Conservation (phyloP, 2,797 vertebrate genomes). For the Gambelia wislizenii region DNA sequence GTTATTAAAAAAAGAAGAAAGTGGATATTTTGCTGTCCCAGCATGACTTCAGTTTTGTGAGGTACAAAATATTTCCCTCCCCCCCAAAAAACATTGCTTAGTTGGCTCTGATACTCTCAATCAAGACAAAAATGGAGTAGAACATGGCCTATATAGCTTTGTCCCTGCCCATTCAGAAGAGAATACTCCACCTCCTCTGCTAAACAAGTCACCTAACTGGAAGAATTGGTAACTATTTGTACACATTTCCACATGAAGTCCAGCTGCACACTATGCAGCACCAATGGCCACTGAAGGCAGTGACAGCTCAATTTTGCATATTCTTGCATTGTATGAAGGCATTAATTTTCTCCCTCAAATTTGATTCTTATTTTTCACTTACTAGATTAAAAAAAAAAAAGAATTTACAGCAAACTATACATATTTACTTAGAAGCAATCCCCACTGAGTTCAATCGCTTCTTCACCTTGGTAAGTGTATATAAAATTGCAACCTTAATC, state of each 20-base stretch:
- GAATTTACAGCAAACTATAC: neutral
- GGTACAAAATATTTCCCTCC: no score
- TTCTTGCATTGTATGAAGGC: neutral
- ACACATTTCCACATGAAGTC: neutral
- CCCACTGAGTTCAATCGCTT: neutral
- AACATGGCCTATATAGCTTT: neutral
- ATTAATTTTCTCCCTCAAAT: neutral
- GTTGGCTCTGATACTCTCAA: neutral
- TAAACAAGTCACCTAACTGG: neutral
- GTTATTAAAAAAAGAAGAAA: no score
- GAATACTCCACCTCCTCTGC: neutral
- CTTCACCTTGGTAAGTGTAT: neutral
- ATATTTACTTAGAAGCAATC: neutral
- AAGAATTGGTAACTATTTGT: neutral
- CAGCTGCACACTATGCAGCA: neutral
- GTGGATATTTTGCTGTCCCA: no score
- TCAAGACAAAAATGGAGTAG: neutral
- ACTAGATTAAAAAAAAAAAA: neutral
- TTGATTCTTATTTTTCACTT: neutral
- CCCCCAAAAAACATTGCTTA: neutral
- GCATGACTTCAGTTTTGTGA: neutral
- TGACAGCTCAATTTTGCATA: neutral
- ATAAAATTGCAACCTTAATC: neutral
- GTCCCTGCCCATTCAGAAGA: neutral
- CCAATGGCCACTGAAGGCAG: neutral